Evolutionary conservation across 2,113 vertebrate genomes (phyloP), one percentile per base, ranked within the genome.

Genomic region (Heloderma charlesbogerti): DNA sequence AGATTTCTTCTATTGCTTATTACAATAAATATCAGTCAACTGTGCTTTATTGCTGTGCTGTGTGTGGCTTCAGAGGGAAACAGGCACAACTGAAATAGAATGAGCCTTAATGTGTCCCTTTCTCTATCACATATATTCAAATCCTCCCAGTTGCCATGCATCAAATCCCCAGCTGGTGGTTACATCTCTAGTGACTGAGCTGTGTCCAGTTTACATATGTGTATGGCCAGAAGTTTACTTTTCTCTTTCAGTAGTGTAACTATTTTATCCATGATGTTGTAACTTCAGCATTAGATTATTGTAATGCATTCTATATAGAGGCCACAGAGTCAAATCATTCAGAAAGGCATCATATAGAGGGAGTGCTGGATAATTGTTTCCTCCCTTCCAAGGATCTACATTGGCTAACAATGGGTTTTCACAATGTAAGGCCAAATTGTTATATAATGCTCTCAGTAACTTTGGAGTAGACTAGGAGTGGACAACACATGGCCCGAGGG

Each of bases 31-130:
- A 96, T 93, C 92, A 92, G 91, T 91, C 93, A 96, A 92, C 92
- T 92, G 85, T 92, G 90, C 91, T 92, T 91, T 92, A 93, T 95
- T 96, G 92, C 92, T 95, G 88, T 92, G 74, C 92, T 96, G 71
- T 94, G 91, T 90, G 92, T 92, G 93, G 94, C 95, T 97, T 93
- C 92, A 96, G 90, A 96, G 93, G 87, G 92, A 95, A 94, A 94
- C 87, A 94, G 92, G 88, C 94, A 90, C 94, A 95, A 94, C 93
- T 96, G 94, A 94, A 93, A 92, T 93, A 89, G 92, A 93, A 95
- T 88, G 86, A 91, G 89, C 85, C 88, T 20, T 87, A 89, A 91
- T 94, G 88, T 94, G 90, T 94, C 92, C 90, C 93, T 92, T 96
- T 93, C 94, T 95, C 92, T 91, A 91, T 93, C 91, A 91, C 51